Evolutionary conservation across 2,113 vertebrate species (phyloP).

Genomic region (Colossoma macropomum): DNA sequence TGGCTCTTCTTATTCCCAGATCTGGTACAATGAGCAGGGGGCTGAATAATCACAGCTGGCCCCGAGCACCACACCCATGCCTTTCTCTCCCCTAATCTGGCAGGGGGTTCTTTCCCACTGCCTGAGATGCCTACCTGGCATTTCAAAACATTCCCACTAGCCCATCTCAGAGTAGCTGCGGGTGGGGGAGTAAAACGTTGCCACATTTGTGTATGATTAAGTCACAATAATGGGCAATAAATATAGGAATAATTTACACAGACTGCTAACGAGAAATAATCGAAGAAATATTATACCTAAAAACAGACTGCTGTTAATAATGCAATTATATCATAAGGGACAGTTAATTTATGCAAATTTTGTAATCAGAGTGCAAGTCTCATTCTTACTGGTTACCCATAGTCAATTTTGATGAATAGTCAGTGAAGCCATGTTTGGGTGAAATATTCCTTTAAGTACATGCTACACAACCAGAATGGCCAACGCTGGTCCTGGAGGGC

Average conservation of each 20-base stretch:
- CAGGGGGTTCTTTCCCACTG: slow-evolving; percentile 42
- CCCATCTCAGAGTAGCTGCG: slow-evolving; percentile 15
- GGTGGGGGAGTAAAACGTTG: slow-evolving; percentile 34
- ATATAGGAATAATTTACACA: neutral
- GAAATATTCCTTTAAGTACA: no score
- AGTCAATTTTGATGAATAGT: no score
- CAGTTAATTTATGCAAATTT: no score
- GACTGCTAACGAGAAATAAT: neutral
- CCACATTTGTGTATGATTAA: neutral
- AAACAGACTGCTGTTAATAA: no score
- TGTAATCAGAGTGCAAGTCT: no score
- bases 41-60: slow-evolving; percentile 20
- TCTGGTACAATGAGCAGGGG: slow-evolving; percentile 33
- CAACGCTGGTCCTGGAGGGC: no score
- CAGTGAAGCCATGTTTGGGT: no score
- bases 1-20: slow-evolving; percentile 44
- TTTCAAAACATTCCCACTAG: slow-evolving; percentile 37
- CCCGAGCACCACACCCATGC: neutral
- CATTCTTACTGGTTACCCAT: no score
- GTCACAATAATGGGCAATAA: neutral
- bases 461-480: no score
- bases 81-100: slow-evolving; percentile 13
- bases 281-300: neutral
- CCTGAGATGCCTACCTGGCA: slow-evolving; percentile 19
- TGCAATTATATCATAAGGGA: neutral